Conservation (phyloP, 1,140 invertebrate species). For the Mamestra configurata region DNA sequence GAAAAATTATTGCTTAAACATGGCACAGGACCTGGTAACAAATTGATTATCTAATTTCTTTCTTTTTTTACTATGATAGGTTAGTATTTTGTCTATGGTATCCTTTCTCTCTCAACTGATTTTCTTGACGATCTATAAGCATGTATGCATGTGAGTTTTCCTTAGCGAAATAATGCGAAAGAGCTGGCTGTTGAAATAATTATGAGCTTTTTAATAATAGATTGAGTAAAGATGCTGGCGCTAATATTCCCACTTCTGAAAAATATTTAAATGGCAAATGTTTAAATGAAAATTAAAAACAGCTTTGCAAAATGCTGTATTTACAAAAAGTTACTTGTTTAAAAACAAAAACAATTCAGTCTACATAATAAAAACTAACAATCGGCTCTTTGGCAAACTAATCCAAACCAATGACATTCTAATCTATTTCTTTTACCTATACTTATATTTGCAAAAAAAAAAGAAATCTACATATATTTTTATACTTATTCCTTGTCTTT, state of each 20-base stretch:
- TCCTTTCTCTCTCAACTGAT: background rate
- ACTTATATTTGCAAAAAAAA: background rate
- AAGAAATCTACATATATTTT: background rate
- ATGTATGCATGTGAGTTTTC: background rate
- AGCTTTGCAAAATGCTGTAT: no score
- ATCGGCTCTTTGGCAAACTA: background rate
- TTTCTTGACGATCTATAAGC: background rate
- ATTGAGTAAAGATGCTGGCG: background rate
- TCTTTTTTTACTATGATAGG: background rate
- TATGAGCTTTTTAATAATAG: background rate
- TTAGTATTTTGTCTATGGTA: background rate
- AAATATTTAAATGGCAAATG: no score
- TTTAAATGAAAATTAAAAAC: no score
- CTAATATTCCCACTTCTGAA: no score
- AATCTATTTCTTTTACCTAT: background rate
- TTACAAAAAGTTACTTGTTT: no score
- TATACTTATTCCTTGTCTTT: slow-evolving; percentile 10
- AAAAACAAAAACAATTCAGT: no score
- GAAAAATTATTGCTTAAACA: background rate
- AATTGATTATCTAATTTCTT: background rate
- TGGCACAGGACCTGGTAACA: background rate
- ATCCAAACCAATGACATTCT: background rate
- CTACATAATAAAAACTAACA: background rate
- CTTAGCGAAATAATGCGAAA: background rate
- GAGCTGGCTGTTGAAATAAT: background rate